Base-by-base conservation (phyloP, 2,888 invertebrate species). In the Ormyrus labotus region DNA sequence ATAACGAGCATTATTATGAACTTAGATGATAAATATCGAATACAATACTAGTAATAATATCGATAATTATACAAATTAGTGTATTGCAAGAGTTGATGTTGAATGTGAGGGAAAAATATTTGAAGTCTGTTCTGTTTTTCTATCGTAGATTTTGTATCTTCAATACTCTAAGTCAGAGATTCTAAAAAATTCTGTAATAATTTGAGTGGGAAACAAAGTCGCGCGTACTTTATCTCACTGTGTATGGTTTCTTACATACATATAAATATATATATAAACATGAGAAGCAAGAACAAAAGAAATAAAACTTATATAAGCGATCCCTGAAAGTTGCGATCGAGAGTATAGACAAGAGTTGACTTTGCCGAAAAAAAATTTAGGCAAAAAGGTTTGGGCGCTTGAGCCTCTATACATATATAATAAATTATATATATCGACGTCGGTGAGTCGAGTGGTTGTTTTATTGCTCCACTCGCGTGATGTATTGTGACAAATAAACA, bases 111-210 rank as follows among this genome's bases (percentile, higher is more conserved):
- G 85, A 81, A 82, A 84, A 85, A 85, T 85, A 86, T 88, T 89
- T 84, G 84, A 87, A 85, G 86, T 88, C 87, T 87, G 88, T 90
- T 90, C 88, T 89, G 89, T 90, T 90, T 86, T 90, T 90, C 89
- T 90, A 90, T 89, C 87, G 89, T 90, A 90, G 89, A 90, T 90
- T 90, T 90, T 90, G 88, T 90, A 90, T 90, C 89, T 90, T 89
- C 89, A 89, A 88, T 90, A 90, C 87, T 89, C 87, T 89, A 88
- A 87, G 86, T 83, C 85, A 83, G 84, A 85, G 83, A 88, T 88
- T 88, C 86, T 87, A 86, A 87, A 86, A 86, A 63, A 67, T 64
- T 83, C 80, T 83, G 75, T 81, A 82, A 76, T 57, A 72, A 67
- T 78, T 72, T 60, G 65, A 81, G 76, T 57, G 78, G 64, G 47